These are phyloP conservation scores for Acrossocheilus fasciatus DNA, from an alignment of 2,797 vertebrate genomes.

Conservation along the genomic window DNA sequence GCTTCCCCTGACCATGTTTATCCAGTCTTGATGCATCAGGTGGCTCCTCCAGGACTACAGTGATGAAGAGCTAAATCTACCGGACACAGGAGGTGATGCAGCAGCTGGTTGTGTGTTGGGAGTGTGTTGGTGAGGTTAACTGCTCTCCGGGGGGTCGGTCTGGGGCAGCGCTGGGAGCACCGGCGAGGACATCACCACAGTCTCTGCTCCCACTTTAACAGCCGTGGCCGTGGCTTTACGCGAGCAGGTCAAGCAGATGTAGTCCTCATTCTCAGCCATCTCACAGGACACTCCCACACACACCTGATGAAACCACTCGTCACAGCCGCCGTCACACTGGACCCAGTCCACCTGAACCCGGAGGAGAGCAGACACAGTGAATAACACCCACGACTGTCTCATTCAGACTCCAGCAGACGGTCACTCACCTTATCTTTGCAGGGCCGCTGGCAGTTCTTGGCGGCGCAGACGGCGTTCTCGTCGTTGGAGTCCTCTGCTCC, in stretches of 20 bases:
- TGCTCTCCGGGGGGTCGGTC: constrained; percentile 86
- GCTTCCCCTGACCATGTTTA: neutral
- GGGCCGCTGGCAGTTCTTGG: constrained; percentile 95
- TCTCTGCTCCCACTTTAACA: constrained; percentile 45
- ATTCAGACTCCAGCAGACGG: neutral
- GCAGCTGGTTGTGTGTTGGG: too few relatives aligned
- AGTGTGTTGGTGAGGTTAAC: constrained; percentile 80
- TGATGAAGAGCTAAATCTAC: neutral
- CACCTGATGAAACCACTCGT: constrained; percentile 99
- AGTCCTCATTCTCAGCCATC: constrained; percentile 98
- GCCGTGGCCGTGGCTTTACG: constrained; percentile 80
- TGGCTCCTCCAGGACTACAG: neutral
- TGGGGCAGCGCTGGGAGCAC: constrained; percentile 65
- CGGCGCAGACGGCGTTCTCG: constrained; percentile 95
- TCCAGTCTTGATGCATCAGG: neutral
- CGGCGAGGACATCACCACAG: constrained; percentile 75
- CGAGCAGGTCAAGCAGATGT: constrained; percentile 94
- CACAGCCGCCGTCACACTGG: constrained; percentile 98
- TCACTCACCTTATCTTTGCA: constrained; percentile 96
- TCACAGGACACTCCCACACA: constrained; percentile 97
- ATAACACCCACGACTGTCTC: neutral
- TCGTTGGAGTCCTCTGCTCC: constrained; percentile 98
- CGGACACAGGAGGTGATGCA: neutral
- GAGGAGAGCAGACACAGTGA: neutral
- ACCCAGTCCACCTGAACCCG: constrained; percentile 96